A percentile compares a stretch with the other conserved stretches of the same genome.
Conservation (phyloP, 2,113 vertebrate genomes). For the Cyanistes caeruleus region DNA sequence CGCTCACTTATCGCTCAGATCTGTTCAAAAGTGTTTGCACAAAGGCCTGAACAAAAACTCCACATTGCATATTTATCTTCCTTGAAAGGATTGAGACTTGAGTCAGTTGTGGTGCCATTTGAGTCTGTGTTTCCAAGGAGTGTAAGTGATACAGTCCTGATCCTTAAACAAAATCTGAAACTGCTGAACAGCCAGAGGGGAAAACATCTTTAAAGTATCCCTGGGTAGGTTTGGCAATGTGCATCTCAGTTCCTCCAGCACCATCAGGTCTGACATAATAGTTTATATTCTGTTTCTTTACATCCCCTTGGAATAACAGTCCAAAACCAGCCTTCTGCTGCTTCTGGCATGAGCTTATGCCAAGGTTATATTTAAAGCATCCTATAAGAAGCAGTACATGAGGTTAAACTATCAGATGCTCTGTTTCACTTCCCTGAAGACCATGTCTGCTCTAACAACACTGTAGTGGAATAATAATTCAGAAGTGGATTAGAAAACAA, state of each 20-base stretch:
- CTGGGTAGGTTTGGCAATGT: not conserved
- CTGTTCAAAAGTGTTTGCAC: not conserved
- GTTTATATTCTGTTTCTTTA: not conserved
- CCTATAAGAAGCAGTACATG: not conserved
- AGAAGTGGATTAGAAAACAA: not conserved
- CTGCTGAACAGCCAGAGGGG: not conserved
- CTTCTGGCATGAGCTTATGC: conserved; percentile 1
- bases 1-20: not conserved
- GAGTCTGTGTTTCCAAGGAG: not conserved
- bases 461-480: not conserved
- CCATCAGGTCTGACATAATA: not conserved
- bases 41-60: not conserved
- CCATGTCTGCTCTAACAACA: not conserved
- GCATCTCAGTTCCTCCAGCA: not conserved
- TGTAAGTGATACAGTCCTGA: not conserved
- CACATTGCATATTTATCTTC: not conserved
- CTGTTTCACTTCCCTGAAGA: not conserved
- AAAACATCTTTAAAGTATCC: not conserved
- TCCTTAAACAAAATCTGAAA: not conserved
- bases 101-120: not conserved
- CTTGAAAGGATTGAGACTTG: not conserved
- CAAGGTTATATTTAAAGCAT: conserved; percentile 9
- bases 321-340: not conserved
- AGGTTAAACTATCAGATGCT: conserved; percentile 4
- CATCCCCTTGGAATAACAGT: not conserved